phyloP scores from a whole-genome alignment of 2,113 vertebrate species.

The Cephalopterus ornatus region DNA sequence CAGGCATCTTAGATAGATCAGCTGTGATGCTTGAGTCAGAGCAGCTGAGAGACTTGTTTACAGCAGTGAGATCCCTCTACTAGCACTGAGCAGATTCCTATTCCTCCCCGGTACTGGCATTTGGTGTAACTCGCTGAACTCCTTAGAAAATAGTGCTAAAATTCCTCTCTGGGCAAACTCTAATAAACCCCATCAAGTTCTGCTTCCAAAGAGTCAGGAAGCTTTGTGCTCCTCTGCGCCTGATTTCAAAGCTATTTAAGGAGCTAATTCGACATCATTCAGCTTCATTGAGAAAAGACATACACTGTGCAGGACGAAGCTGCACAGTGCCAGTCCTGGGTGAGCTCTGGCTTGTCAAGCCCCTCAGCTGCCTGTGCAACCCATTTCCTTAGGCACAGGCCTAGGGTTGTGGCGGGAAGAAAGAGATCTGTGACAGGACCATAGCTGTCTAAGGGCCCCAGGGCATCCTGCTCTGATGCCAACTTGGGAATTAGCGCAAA shows the following conservation, averaged over 20 bases:
- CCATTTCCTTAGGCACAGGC: fast-evolving
- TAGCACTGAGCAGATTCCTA: not conserved
- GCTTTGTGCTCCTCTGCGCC: not conserved
- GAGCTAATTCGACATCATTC: fast-evolving
- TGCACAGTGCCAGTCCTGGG: not conserved
- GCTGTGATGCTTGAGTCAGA: not conserved
- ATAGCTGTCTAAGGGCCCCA: not conserved
- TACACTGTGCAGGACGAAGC: fast-evolving
- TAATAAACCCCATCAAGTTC: not conserved
- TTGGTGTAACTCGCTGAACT: fast-evolving
- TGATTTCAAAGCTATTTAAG: not conserved
- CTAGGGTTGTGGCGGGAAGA: not conserved
- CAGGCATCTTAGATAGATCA: not conserved
- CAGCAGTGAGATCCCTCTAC: not conserved
- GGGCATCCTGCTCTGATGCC: not conserved
- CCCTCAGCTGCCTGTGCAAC: not conserved
- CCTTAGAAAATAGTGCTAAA: not conserved
- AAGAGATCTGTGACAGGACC: not conserved
- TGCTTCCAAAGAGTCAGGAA: not conserved
- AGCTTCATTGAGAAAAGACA: not conserved
- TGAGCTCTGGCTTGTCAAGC: not conserved
- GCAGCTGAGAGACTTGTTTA: not conserved
- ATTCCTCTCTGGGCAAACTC: not conserved
- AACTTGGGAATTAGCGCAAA: not conserved
- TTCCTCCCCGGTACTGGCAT: not conserved